A percentile compares a stretch with the other conserved stretches of the same genome.
Conservation (phyloP, 2,888 invertebrate genomes). For the Lingula anatina region DNA sequence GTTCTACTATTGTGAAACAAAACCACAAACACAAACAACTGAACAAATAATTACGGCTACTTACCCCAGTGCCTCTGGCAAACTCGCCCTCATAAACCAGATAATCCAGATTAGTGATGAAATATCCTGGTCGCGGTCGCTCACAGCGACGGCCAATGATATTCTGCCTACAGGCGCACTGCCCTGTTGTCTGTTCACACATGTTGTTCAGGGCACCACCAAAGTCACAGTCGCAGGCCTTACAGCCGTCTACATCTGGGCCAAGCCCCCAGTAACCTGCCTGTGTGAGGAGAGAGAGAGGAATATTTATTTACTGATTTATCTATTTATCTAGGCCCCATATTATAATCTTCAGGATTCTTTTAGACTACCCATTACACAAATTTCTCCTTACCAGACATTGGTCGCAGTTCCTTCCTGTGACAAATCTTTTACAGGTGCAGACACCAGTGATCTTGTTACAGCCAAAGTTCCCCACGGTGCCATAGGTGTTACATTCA, state of each 20-base stretch:
- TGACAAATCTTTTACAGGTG: conserved; percentile 91
- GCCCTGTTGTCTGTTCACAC: conserved; percentile 83
- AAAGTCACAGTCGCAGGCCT: conserved; percentile 88
- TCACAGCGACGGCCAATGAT: conserved; percentile 70
- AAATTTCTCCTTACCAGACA: conserved; percentile 70
- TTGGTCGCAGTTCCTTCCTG: conserved; percentile 91
- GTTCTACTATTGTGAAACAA: no score
- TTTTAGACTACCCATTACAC: no score
- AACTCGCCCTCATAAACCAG: conserved; percentile 88
- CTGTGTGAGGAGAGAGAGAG: conserved; percentile 40
- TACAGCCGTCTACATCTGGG: conserved; percentile 86
- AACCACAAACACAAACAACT: background rate
- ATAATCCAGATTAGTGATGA: conserved; percentile 80
- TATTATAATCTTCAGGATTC: no score
- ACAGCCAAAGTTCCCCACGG: conserved; percentile 87
- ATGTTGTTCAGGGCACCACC: conserved; percentile 88
- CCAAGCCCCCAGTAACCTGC: conserved; percentile 89
- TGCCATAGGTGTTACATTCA: conserved; percentile 84
- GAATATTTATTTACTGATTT: no score
- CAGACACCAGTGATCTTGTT: conserved; percentile 86
- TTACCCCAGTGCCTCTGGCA: conserved; percentile 61
- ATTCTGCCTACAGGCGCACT: conserved; percentile 66
- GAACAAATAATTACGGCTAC: no score
- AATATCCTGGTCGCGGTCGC: conserved; percentile 84
- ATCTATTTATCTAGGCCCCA: no score